Conservation (phyloP, 1,140 invertebrate genomes). For the Diprion similis region DNA sequence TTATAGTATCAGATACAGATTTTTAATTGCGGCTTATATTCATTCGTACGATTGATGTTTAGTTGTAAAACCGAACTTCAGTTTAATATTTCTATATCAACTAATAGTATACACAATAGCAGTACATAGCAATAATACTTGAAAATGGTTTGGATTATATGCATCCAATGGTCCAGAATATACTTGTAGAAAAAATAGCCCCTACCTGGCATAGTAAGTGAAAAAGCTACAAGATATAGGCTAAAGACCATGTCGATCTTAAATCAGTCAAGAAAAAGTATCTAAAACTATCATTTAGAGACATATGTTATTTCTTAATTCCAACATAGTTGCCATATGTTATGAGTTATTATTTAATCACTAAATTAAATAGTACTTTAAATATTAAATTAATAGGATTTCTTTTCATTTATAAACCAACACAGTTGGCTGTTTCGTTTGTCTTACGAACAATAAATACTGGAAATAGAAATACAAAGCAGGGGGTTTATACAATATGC, state of each 20-base stretch:
- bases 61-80: no score
- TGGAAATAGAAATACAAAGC: neutral
- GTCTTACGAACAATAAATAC: neutral
- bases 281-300: neutral
- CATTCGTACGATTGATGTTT: no score
- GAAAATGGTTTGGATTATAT: neutral
- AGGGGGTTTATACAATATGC: neutral
- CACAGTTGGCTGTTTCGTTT: no score
- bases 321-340: neutral
- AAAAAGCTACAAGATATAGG: neutral
- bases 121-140: no score
- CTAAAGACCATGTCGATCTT: neutral
- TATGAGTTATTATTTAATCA: neutral
- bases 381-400: neutral
- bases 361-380: neutral
- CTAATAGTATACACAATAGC: no score
- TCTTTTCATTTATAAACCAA: no score
- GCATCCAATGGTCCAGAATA: neutral
- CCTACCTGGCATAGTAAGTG: neutral
- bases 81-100: no score
- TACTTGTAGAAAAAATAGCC: conserved; percentile 3
- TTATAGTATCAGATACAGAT: no score
- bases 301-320: neutral
- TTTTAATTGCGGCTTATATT: no score
- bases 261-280: neutral